phyloP scores from a whole-genome alignment of 2,888 invertebrate species.

The Tyria jacobaeae region DNA sequence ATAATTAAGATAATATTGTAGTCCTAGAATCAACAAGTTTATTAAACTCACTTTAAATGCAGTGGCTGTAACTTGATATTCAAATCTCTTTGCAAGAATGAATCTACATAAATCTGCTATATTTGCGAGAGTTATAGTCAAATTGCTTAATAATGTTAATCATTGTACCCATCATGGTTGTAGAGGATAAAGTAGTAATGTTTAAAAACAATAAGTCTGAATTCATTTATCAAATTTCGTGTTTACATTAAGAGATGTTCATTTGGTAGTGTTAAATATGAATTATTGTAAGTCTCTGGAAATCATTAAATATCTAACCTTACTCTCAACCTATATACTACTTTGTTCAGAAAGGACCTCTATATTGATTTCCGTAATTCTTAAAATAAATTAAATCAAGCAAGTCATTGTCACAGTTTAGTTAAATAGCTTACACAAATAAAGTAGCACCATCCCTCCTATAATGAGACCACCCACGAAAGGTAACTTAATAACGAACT shows the following conservation, averaged over 20 bases:
- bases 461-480: not conserved
- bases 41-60: constrained; percentile 51
- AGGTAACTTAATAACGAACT: not conserved
- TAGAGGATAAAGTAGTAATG: not conserved
- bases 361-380: not conserved
- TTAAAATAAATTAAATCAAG: not conserved
- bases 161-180: not conserved
- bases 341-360: not conserved
- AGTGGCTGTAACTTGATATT: constrained; percentile 48
- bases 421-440: no score
- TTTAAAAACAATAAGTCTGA: no score
- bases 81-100: constrained; percentile 47
- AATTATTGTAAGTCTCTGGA: no score
- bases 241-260: no score
- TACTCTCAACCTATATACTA: not conserved
- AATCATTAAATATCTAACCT: no score
- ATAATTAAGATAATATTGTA: constrained; percentile 26
- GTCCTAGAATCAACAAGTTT: constrained; percentile 49
- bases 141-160: not conserved
- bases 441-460: no score
- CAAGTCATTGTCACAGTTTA: not conserved
- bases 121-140: constrained; percentile 5
- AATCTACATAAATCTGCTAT: constrained; percentile 46
- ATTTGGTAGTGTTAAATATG: no score
- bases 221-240: no score